A percentile compares a stretch with the other conserved stretches of the same genome.
Evolutionary conservation across 2,797 vertebrate species (phyloP).

Genomic region (Chrosomus eos): DNA sequence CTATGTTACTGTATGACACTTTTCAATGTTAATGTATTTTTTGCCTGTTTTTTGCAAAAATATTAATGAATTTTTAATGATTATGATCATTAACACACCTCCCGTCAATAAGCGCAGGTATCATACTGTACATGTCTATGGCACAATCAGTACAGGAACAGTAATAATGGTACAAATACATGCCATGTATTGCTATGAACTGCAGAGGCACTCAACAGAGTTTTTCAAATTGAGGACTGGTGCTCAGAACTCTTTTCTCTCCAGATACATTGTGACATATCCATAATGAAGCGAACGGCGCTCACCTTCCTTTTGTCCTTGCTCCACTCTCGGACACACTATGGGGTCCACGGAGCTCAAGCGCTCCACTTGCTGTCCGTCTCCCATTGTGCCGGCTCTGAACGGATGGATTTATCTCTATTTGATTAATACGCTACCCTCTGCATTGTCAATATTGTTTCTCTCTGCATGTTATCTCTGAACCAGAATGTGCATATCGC

Average conservation of each 20-base stretch:
- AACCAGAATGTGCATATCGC: conserved; percentile 40
- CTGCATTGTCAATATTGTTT: conserved; percentile 49
- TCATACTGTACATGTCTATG: not conserved
- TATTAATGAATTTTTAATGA: not conserved
- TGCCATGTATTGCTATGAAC: not conserved
- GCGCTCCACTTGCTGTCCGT: conserved; percentile 46
- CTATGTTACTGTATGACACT: not conserved
- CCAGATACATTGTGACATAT: conserved; percentile 45
- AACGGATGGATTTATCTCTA: conserved; percentile 54
- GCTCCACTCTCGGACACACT: conserved; percentile 44
- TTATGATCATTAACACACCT: not conserved
- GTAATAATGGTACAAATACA: not conserved
- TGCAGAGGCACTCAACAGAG: not conserved
- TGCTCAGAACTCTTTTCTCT: conserved; percentile 36
- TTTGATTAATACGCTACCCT: conserved; percentile 56
- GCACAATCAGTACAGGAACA: not conserved
- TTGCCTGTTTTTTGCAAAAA: not conserved
- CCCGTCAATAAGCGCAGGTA: not conserved
- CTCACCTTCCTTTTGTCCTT: conserved; percentile 60
- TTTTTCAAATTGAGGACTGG: conserved; percentile 23
- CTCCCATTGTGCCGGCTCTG: conserved; percentile 48
- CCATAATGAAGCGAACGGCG: conserved; percentile 51
- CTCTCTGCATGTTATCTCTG: conserved; percentile 44
- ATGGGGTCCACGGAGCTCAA: conserved; percentile 18
- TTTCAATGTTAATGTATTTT: not conserved